Conservation (phyloP, 2,113 vertebrate species). For the Guaruba guarouba region DNA sequence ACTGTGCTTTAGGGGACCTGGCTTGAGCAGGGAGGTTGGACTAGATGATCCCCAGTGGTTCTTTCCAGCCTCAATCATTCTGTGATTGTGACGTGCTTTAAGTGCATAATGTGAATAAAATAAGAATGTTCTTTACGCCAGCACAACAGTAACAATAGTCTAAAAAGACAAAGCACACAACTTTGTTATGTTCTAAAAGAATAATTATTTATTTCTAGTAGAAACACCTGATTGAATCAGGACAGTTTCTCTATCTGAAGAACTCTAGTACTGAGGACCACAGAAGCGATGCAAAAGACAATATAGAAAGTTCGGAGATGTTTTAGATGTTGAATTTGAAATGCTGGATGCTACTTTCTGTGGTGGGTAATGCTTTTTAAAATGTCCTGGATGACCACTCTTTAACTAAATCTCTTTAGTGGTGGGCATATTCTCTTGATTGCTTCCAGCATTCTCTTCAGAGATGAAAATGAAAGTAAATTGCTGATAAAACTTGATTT, state of each 20-base stretch:
- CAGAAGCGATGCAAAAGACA: background rate
- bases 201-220: background rate
- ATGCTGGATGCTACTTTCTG: accelerated
- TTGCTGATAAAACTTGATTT: slow-evolving; percentile 6
- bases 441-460: background rate
- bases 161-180: background rate
- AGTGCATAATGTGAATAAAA: background rate
- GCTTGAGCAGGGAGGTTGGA: background rate
- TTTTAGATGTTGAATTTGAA: background rate
- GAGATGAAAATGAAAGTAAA: slow-evolving; percentile 27
- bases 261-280: background rate
- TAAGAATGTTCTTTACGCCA: background rate
- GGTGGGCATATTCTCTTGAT: background rate
- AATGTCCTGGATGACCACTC: background rate
- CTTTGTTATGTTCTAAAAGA: background rate
- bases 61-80: background rate
- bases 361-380: background rate
- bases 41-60: background rate
- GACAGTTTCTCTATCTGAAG: background rate
- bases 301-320: background rate
- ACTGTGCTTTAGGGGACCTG: background rate
- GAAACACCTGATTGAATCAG: background rate
- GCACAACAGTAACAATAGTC: background rate
- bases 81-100: background rate
- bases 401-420: background rate